Conservation (phyloP, 2,888 invertebrate genomes). For the Epistrophe grossulariae region DNA sequence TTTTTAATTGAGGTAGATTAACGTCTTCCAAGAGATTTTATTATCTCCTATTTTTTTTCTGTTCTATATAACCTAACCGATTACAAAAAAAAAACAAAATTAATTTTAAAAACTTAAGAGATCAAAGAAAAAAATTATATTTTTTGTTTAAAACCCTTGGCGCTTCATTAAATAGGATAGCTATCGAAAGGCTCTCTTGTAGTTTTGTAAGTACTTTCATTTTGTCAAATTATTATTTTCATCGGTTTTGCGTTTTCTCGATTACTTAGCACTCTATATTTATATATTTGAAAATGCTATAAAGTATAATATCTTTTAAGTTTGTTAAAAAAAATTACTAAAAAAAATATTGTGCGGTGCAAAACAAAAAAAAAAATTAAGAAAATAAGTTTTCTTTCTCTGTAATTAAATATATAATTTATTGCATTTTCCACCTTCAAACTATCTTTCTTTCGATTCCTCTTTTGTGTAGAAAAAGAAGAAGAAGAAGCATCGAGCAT, state of each 20-base stretch:
- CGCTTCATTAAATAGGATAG: constrained; percentile 84
- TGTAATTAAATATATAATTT: background rate
- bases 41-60: constrained; percentile 41
- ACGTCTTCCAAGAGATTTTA: constrained; percentile 35
- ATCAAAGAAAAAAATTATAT: constrained; percentile 89
- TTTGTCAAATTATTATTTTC: constrained; percentile 79
- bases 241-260: constrained; percentile 75
- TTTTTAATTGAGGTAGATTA: constrained; percentile 44
- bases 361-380: constrained; percentile 65
- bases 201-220: constrained; percentile 84
- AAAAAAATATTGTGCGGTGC: constrained; percentile 63
- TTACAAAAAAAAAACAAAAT: constrained; percentile 64
- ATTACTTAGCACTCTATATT: constrained; percentile 67
- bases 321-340: constrained; percentile 42
- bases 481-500: constrained; percentile 85
- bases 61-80: constrained; percentile 59
- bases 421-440: constrained; percentile 11
- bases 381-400: constrained; percentile 53
- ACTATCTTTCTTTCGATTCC: constrained; percentile 72
- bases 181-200: constrained; percentile 84
- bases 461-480: constrained; percentile 82
- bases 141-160: constrained; percentile 88
- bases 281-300: constrained; percentile 42
- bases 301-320: constrained; percentile 61
- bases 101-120: constrained; percentile 75